phyloP scores from a whole-genome alignment of 2,797 vertebrate species.

The Falco naumanni region DNA sequence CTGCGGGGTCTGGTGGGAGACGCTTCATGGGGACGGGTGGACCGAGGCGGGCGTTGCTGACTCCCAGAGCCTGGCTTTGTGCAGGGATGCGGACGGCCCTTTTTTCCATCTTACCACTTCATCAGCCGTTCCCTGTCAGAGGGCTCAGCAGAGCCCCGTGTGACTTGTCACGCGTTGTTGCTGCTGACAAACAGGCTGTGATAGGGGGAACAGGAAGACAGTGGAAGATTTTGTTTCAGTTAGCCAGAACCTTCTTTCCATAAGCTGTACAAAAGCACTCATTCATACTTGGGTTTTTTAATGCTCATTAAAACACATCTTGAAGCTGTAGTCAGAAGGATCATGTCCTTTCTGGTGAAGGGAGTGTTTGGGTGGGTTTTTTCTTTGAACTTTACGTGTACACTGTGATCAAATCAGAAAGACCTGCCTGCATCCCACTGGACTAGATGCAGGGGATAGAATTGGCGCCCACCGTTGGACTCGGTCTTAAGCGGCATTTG shows the following conservation, averaged over 20 bases:
- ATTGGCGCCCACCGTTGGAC: not conserved
- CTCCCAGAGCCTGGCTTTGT: not conserved
- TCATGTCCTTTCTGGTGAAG: not conserved
- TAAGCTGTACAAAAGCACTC: not conserved
- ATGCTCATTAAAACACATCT: not conserved
- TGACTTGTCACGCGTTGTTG: not conserved
- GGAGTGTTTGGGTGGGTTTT: not conserved
- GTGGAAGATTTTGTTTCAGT: not conserved
- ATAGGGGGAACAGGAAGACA: not conserved
- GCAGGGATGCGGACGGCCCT: not conserved
- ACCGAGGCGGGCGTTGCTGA: not conserved
- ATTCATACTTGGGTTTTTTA: not conserved
- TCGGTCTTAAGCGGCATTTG: not conserved
- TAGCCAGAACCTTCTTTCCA: not conserved
- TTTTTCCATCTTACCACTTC: constrained; percentile 15
- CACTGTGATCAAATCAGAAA: not conserved
- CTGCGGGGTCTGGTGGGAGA: not conserved
- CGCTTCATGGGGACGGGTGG: not conserved
- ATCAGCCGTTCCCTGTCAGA: constrained; percentile 14
- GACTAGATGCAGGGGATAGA: not conserved
- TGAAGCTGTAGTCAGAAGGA: not conserved
- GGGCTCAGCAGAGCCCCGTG: not conserved
- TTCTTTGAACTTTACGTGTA: not conserved
- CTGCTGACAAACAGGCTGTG: not conserved
- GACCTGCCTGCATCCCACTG: not conserved